Percentiles rank a stretch among this genome's conserved stretches.
Evolutionary conservation across 2,797 vertebrate species (phyloP).

Genomic region (Rhinogobio ventralis): DNA sequence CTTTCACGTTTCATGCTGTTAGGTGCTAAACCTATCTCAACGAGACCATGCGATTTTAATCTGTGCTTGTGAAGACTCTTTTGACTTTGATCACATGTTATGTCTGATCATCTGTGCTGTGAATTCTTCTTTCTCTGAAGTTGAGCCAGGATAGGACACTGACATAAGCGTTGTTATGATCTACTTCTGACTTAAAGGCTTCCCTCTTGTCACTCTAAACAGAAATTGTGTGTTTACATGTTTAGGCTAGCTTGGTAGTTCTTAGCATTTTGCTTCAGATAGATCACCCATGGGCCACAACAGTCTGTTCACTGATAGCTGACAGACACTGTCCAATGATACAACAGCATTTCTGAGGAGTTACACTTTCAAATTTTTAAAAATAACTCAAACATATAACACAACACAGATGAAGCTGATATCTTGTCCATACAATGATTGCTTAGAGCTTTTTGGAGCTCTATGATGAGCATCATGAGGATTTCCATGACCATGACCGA

Average conservation of each 20-base stretch:
- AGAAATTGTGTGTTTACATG: not conserved
- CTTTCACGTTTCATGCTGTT: not conserved
- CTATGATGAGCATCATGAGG: not conserved
- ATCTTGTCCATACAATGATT: not conserved
- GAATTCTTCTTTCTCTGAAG: constrained; percentile 24
- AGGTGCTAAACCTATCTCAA: constrained; percentile 1
- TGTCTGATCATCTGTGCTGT: constrained; percentile 5
- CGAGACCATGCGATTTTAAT: not conserved
- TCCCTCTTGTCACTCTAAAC: not conserved
- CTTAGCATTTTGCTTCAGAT: not conserved
- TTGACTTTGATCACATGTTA: not conserved
- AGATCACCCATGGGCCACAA: not conserved
- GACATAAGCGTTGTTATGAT: constrained; percentile 18
- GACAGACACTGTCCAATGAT: not conserved
- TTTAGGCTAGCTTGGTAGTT: not conserved
- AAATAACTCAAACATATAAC: too few relatives aligned
- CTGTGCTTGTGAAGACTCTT: not conserved
- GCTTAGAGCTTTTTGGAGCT: not conserved
- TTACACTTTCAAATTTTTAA: not conserved
- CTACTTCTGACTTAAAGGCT: not conserved
- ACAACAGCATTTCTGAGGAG: not conserved
- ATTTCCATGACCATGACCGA: not conserved
- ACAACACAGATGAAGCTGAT: not conserved
- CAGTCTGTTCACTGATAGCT: not conserved
- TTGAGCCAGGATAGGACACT: constrained; percentile 11